A percentile compares a stretch with the other conserved stretches of the same genome.
These are phyloP conservation scores for Tricholaema leucomelas DNA, from an alignment of 2,113 vertebrate genomes.

Conservation along the genomic window DNA sequence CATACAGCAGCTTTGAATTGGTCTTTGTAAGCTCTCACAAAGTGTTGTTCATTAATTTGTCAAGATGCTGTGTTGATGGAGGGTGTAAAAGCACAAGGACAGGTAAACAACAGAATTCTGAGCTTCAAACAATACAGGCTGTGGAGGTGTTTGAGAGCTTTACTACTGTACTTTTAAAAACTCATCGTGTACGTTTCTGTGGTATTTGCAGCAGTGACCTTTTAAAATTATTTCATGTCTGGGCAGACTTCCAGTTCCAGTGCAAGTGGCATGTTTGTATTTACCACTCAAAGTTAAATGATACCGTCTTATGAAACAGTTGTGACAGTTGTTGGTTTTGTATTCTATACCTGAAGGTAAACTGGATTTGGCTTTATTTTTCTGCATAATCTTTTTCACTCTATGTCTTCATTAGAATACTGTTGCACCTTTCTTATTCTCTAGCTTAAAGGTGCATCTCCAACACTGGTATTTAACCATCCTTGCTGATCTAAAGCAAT, in stretches of 20 bases:
- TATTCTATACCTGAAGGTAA: not conserved
- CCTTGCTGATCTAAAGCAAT: not conserved
- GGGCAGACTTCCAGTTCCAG: not conserved
- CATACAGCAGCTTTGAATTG: not conserved
- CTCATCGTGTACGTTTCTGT: not conserved
- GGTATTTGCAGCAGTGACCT: not conserved
- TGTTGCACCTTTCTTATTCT: not conserved
- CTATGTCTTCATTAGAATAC: not conserved
- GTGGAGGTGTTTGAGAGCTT: not conserved
- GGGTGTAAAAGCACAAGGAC: not conserved
- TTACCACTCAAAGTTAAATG: not conserved
- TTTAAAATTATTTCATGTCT: not conserved
- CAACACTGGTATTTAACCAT: not conserved
- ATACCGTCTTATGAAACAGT: not conserved
- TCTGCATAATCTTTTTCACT: not conserved
- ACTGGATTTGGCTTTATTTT: not conserved
- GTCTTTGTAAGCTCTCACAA: not conserved
- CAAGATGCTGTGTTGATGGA: not conserved
- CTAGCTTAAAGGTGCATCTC: not conserved
- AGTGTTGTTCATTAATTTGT: not conserved
- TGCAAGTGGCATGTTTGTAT: not conserved
- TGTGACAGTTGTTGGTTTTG: not conserved
- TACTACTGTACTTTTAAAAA: not conserved
- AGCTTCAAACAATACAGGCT: not conserved
- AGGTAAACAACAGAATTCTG: not conserved